Evolutionary conservation across 2,113 vertebrate genomes (phyloP), one percentile per base, ranked within the genome.

Genomic region (Corythoichthys intestinalis): DNA sequence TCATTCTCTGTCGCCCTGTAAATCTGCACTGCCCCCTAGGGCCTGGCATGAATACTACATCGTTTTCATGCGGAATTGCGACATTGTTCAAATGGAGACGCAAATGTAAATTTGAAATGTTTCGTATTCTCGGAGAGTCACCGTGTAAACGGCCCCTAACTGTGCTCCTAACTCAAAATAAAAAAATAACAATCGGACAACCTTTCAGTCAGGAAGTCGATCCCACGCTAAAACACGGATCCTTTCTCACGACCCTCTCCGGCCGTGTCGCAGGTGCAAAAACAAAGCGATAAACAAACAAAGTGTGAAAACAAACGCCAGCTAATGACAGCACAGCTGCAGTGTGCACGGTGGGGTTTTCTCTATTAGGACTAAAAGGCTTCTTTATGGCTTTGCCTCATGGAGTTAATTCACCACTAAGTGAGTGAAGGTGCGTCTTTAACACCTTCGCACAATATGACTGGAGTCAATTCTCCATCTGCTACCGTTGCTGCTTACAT

Each of bases 271-370:
- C 86, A 87, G 86, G 86, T 87, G 87, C 78, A 79, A 87, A 85
- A 87, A 86, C 79, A 85, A 70, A 5, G 62, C 28, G 60, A 71
- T 65, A 83, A 82, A 85, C 84, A 87, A 87, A 85, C 85, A 87
- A 84, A 85, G 65, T 85, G 84, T 84, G 75, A 81, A 79, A 88
- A 81, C 82, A 86, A 87, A 84, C 71, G 46, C 52, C 0, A 66
- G 66, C 76, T 83, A 85, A 85, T 85, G 80, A 81, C 44, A 14
- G 85, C 76, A 85, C 88, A 89, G 86, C 86, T 88, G 88, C 46
- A 62, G 71, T 49, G 53, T 1, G 53, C 85, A 75, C 86, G 67
- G 62, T 76, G 34, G 83, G 88, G 72, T 67, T 79, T 67, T 46
- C 56, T 53, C 78, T 71, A 75, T 86, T 76, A 82, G 65, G 65